These are phyloP conservation scores for Dolichomitus sp. DNA, from an alignment of 2,888 invertebrate genomes.

Conservation along the genomic window DNA sequence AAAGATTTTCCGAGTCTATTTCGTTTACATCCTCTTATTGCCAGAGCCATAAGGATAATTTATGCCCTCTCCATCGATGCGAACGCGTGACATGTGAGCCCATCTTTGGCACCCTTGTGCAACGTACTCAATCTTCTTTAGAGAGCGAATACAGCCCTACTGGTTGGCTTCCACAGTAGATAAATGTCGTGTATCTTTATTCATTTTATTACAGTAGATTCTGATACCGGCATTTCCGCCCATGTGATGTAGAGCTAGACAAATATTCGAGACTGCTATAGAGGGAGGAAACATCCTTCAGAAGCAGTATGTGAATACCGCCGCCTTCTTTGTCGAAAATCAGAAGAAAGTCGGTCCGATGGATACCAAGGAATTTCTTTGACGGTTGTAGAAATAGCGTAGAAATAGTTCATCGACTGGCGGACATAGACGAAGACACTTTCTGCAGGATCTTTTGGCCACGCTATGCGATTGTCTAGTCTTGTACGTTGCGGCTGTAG, in stretches of 20 bases:
- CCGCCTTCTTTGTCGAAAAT: not conserved
- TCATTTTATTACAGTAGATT: constrained; percentile 16
- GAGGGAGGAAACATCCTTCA: not conserved
- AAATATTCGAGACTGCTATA: not conserved
- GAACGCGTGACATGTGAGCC: too few relatives aligned
- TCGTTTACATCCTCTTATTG: too few relatives aligned
- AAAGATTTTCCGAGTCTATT: too few relatives aligned
- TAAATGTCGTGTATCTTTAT: not conserved
- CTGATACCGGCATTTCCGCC: not conserved
- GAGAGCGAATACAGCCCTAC: too few relatives aligned
- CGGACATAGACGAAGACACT: constrained; percentile 14
- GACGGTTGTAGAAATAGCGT: not conserved
- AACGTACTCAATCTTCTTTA: too few relatives aligned
- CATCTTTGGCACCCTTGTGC: too few relatives aligned
- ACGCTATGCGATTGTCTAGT: too few relatives aligned
- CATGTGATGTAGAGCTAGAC: not conserved
- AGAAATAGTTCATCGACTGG: not conserved
- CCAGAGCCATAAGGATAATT: too few relatives aligned
- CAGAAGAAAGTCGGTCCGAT: not conserved
- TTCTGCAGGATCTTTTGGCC: not conserved
- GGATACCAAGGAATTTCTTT: constrained; percentile 14
- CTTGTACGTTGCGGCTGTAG: too few relatives aligned
- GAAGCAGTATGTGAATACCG: not conserved
- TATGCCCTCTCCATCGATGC: too few relatives aligned
- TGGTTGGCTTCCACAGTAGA: too few relatives aligned